phyloP scores from a whole-genome alignment of 2,888 invertebrate genomes.

The Agrypnus murinus region DNA sequence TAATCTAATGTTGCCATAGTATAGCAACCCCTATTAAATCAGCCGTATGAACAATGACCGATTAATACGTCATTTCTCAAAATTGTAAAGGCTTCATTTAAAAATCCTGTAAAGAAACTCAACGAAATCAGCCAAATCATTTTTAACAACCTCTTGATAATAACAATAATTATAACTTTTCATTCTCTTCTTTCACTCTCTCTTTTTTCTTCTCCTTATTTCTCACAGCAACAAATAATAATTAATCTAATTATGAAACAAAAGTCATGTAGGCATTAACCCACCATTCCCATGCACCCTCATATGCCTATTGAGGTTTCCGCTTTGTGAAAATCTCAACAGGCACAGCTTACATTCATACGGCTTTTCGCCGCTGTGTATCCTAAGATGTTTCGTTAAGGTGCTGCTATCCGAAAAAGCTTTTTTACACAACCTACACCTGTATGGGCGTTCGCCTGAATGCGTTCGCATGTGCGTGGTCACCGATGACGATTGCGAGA shows the following conservation, averaged over 20 bases:
- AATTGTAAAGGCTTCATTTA: too few species aligned
- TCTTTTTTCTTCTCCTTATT: too few species aligned
- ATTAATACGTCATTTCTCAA: too few species aligned
- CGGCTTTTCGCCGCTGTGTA: constrained; percentile 95
- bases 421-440: constrained; percentile 96
- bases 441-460: constrained; percentile 98
- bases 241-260: constrained; percentile 45
- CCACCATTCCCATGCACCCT: constrained; percentile 88
- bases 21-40: too few species aligned
- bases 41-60: too few species aligned
- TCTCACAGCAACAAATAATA: too few species aligned
- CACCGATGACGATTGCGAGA: constrained; percentile 96
- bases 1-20: too few species aligned
- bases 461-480: constrained; percentile 99
- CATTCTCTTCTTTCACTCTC: too few species aligned
- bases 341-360: constrained; percentile 98
- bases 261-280: constrained; percentile 54
- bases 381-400: constrained; percentile 95
- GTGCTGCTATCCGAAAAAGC: constrained; percentile 99
- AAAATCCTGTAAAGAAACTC: too few species aligned
- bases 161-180: too few species aligned
- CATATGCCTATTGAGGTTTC: constrained; percentile 99
- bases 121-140: too few species aligned
- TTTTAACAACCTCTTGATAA: too few species aligned
- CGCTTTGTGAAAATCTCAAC: constrained; percentile 97